Conservation (phyloP, 2,113 vertebrate genomes). For the Rhizomys pruinosus region DNA sequence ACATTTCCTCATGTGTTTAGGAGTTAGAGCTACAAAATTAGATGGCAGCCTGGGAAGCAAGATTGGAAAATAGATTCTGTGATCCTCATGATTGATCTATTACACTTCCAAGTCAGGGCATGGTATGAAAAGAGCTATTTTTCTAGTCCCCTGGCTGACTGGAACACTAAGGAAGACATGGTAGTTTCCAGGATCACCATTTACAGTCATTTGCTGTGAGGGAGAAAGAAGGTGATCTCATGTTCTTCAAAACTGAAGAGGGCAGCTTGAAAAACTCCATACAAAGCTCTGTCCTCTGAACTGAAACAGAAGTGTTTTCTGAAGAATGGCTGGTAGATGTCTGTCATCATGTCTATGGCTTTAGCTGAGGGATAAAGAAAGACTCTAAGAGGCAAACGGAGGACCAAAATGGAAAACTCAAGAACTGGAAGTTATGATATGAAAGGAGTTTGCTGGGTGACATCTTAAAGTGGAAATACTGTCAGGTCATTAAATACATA, state of each 20-base stretch:
- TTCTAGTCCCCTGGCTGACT: not conserved
- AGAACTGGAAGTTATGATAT: not conserved
- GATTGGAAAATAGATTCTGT: not conserved
- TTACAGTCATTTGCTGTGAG: not conserved
- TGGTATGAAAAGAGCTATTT: not conserved
- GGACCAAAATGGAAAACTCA: slow-evolving; percentile 1
- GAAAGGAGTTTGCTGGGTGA: not conserved
- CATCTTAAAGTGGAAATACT: slow-evolving; percentile 20
- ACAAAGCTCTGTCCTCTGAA: not conserved
- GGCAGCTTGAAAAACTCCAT: slow-evolving; percentile 1
- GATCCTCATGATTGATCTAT: not conserved
- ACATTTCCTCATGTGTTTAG: slow-evolving; percentile 17
- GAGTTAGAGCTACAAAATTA: not conserved
- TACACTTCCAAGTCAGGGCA: not conserved
- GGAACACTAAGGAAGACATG: not conserved
- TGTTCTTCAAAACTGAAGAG: slow-evolving; percentile 34
- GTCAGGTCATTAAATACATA: not conserved
- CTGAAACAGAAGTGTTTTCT: slow-evolving; percentile 5
- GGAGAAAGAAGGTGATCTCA: not conserved
- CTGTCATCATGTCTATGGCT: not conserved
- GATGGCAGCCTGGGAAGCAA: not conserved
- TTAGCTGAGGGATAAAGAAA: slow-evolving; percentile 6
- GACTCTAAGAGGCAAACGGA: not conserved
- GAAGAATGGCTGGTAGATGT: not conserved
- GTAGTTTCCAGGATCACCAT: not conserved